A percentile compares a stretch with the other conserved stretches of the same genome.
Conservation (phyloP, 2,888 invertebrate genomes). For the Sminthurides aquaticus region DNA sequence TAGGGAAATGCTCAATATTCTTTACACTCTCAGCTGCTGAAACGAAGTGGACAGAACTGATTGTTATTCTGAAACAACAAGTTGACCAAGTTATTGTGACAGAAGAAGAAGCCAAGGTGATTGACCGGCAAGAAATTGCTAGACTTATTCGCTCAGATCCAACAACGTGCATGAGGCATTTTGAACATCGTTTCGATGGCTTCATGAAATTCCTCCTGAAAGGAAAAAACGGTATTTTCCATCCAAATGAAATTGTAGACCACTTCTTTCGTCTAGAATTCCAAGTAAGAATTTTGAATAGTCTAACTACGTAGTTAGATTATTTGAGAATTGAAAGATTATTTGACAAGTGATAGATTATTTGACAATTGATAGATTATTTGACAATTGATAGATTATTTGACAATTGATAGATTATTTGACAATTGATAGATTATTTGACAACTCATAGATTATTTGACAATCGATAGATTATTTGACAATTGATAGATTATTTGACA, state of each 20-base stretch:
- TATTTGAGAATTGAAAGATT: no score
- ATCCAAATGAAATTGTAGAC: slow-evolving; percentile 5
- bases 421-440: no score
- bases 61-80: slow-evolving; percentile 14
- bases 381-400: no score
- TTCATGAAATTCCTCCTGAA: slow-evolving; percentile 16
- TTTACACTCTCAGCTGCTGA: slow-evolving; percentile 32
- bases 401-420: no score
- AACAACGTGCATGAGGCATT: slow-evolving; percentile 12
- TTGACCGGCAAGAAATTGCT: not conserved
- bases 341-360: no score
- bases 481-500: no score
- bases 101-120: slow-evolving; percentile 14
- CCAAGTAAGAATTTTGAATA: no score
- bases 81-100: not conserved
- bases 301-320: no score
- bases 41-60: slow-evolving; percentile 22
- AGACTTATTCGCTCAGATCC: slow-evolving; percentile 17
- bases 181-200: slow-evolving; percentile 18
- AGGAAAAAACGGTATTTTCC: slow-evolving; percentile 11
- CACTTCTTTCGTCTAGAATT: slow-evolving; percentile 20
- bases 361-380: no score
- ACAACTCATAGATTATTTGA: no score
- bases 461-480: no score
- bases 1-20: slow-evolving; percentile 24